These are phyloP conservation scores for Pherbina coryleti DNA, from an alignment of 2,888 invertebrate genomes.

Conservation along the genomic window DNA sequence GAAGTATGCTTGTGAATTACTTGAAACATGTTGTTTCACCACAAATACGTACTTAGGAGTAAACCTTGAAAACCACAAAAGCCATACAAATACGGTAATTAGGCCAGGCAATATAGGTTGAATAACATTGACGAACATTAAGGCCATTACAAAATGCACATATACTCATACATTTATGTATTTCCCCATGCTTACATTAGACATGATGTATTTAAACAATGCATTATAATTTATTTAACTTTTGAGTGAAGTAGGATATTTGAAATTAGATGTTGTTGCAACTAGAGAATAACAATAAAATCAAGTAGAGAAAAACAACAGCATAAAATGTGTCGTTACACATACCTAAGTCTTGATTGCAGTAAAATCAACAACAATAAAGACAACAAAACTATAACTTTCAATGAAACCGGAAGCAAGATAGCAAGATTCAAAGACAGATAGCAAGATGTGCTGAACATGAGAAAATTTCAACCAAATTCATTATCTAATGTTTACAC, in stretches of 20 bases:
- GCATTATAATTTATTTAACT: slow-evolving; percentile 2
- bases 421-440: too few relatives aligned
- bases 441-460: too few relatives aligned
- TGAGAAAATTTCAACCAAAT: too few relatives aligned
- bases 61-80: slow-evolving; percentile 6
- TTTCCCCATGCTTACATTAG: background rate
- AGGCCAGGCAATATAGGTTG: background rate
- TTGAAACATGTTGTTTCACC: background rate
- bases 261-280: background rate
- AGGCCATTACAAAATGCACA: background rate
- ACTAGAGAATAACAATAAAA: background rate
- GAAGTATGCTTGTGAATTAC: too few relatives aligned
- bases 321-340: background rate
- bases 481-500: too few relatives aligned
- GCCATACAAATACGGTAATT: slow-evolving; percentile 20
- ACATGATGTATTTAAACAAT: background rate
- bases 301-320: background rate
- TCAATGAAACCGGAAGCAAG: background rate
- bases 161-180: background rate
- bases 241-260: background rate
- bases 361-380: slow-evolving; percentile 6
- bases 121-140: background rate
- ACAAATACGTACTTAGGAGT: background rate
- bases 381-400: background rate
- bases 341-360: background rate